phyloP scores from a whole-genome alignment of 2,888 invertebrate genomes.

The Phengaris alcon region DNA sequence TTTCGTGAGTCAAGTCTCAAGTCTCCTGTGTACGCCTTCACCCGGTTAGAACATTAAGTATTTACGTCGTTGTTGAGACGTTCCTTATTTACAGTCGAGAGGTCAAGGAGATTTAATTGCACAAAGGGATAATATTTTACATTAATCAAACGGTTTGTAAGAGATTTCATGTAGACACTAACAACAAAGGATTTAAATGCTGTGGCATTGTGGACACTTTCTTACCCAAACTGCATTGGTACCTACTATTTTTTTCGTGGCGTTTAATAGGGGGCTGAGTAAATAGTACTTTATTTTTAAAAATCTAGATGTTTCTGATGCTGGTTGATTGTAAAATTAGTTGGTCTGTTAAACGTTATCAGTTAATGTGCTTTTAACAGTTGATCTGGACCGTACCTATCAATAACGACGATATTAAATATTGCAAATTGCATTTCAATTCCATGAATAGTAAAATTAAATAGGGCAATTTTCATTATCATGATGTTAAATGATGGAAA shows the following conservation, averaged over 20 bases:
- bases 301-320: no score
- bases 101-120: conserved; percentile 23
- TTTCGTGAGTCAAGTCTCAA: conserved; percentile 65
- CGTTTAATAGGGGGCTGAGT: no score
- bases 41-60: conserved; percentile 33
- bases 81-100: conserved; percentile 16
- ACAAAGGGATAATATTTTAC: neutral
- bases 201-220: no score
- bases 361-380: neutral
- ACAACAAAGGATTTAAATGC: no score
- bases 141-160: no score
- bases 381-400: neutral
- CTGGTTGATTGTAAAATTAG: neutral
- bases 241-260: no score
- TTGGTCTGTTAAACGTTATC: neutral
- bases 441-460: neutral
- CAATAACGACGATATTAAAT: neutral
- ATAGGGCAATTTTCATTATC: neutral
- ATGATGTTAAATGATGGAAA: neutral
- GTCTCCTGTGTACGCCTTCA: conserved; percentile 38
- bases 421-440: neutral
- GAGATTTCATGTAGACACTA: no score
- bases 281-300: no score
- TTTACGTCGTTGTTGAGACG: conserved; percentile 14
- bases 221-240: no score